These are phyloP conservation scores for Patagioenas fasciata DNA, from an alignment of 2,113 vertebrate species.

Conservation along the genomic window DNA sequence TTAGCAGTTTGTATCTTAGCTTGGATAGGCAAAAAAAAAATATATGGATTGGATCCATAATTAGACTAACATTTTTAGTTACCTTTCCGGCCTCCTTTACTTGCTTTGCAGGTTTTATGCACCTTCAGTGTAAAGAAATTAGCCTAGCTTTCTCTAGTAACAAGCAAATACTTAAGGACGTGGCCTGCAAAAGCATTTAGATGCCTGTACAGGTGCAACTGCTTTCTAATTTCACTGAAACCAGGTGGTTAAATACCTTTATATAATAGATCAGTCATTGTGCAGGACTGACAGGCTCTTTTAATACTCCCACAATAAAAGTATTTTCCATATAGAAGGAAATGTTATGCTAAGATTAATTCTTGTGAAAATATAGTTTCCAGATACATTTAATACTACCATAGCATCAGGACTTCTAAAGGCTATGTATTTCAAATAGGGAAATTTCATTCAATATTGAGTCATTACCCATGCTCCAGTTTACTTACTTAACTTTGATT, in stretches of 20 bases:
- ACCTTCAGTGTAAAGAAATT: not conserved
- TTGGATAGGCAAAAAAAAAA: not conserved
- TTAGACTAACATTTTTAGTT: not conserved
- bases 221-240: not conserved
- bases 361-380: not conserved
- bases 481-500: not conserved
- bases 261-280: not conserved
- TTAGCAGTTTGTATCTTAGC: not conserved
- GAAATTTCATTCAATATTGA: not conserved
- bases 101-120: not conserved
- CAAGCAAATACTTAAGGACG: not conserved
- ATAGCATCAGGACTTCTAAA: not conserved
- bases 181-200: not conserved
- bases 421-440: not conserved
- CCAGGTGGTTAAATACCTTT: not conserved
- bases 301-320: not conserved
- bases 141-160: not conserved
- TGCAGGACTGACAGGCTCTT: not conserved
- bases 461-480: accelerated
- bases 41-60: not conserved
- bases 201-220: accelerated
- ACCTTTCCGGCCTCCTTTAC: not conserved
- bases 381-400: not conserved
- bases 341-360: not conserved
- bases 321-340: not conserved